Percentiles rank a stretch among this genome's conserved stretches.
Conservation (phyloP, 2,113 vertebrate species). For the Paratilapia polleni region DNA sequence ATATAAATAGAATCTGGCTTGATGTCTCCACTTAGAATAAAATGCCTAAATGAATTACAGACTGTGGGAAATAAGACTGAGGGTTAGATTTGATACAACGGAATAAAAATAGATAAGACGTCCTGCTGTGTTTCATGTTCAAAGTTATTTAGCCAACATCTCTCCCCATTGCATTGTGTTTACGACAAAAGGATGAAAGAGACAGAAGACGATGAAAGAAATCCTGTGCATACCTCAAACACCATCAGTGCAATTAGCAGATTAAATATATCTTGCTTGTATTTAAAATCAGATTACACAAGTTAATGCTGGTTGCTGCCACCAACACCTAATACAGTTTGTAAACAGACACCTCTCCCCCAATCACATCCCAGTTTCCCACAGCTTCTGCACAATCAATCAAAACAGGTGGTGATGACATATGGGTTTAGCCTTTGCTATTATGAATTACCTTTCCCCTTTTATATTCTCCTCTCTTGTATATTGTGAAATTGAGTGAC, state of each 20-base stretch:
- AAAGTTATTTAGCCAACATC: not conserved
- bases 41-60: not conserved
- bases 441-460: not conserved
- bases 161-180: not conserved
- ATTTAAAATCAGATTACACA: not conserved
- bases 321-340: not conserved
- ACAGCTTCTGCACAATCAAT: not conserved
- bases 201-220: not conserved
- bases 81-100: slow-evolving; percentile 11
- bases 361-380: not conserved
- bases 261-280: not conserved
- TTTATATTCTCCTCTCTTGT: not conserved
- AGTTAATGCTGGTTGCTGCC: not conserved
- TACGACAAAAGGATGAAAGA: not conserved
- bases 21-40: not conserved
- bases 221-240: not conserved
- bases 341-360: not conserved
- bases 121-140: not conserved
- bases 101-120: slow-evolving; percentile 5
- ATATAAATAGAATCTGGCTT: not conserved
- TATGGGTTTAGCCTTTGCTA: not conserved
- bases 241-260: not conserved
- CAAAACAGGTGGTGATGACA: not conserved
- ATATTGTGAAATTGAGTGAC: slow-evolving; percentile 1
- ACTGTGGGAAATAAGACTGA: not conserved